Evolutionary conservation across 2,113 vertebrate species (phyloP).

Genomic region (Meriones unguiculatus): DNA sequence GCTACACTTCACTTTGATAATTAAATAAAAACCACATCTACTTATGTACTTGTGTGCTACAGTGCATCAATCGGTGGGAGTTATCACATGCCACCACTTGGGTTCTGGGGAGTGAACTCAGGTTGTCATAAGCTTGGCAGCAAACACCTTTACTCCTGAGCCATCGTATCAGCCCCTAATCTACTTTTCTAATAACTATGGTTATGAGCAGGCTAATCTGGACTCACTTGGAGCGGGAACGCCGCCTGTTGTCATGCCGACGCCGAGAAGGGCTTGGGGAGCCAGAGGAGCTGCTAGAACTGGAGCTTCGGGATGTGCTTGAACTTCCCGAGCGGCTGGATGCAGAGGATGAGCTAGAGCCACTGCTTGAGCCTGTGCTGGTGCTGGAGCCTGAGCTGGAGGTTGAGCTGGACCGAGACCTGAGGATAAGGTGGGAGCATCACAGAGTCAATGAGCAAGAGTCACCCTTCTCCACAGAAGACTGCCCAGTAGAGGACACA

Average conservation of each 20-base stretch:
- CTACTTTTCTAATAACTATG: background rate
- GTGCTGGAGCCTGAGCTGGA: conserved; percentile 97
- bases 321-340: conserved; percentile 97
- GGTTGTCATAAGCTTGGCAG: background rate
- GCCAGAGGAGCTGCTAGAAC: conserved; percentile 96
- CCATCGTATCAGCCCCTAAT: background rate
- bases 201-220: background rate
- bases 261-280: conserved; percentile 95
- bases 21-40: background rate
- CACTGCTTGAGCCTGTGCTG: conserved; percentile 97
- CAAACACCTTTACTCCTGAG: background rate
- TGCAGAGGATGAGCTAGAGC: conserved; percentile 97
- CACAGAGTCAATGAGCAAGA: rapidly evolving
- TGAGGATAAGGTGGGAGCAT: background rate
- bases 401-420: conserved; percentile 94
- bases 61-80: no score
- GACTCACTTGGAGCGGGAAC: conserved; percentile 95
- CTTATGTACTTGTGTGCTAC: no score
- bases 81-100: background rate
- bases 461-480: background rate
- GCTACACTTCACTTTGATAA: background rate
- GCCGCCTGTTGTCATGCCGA: conserved; percentile 95
- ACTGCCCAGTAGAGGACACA: background rate
- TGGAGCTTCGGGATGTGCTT: conserved; percentile 95
- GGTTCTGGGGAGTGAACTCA: background rate